Evolutionary conservation across 2,888 invertebrate genomes (phyloP).

Genomic region (Linyphia triangularis): DNA sequence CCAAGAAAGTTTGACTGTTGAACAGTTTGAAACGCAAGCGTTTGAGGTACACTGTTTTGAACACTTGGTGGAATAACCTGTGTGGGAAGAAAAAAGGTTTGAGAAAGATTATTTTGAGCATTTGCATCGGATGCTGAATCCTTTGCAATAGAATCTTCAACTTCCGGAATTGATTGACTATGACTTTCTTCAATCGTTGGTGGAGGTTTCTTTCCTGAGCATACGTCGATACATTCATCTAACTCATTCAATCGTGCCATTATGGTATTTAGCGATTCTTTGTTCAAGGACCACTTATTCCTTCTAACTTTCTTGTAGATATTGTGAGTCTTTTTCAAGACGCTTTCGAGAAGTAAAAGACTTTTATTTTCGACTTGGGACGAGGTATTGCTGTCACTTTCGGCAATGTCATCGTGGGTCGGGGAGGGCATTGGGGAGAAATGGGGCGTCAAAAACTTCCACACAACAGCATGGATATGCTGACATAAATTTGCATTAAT

Average conservation of each 20-base stretch:
- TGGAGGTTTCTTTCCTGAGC: neutral
- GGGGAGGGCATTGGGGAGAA: constrained; percentile 25
- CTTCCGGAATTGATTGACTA: no score
- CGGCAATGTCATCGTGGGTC: neutral
- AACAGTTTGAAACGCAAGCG: neutral
- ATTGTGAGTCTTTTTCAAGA: constrained; percentile 41
- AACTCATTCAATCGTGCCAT: constrained; percentile 24
- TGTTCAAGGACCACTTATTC: constrained; percentile 35
- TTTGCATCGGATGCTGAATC: no score
- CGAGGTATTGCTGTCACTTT: neutral
- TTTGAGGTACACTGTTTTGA: neutral
- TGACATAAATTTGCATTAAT: constrained; percentile 43
- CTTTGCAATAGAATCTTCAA: no score
- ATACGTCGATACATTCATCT: neutral
- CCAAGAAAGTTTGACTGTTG: neutral
- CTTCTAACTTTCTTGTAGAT: constrained; percentile 30
- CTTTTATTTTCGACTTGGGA: neutral
- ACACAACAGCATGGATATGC: constrained; percentile 60
- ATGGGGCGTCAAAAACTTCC: constrained; percentile 51
- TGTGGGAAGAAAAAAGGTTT: neutral
- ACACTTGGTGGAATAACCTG: no score
- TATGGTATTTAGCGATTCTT: neutral
- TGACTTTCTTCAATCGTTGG: no score
- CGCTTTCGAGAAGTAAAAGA: constrained; percentile 19
- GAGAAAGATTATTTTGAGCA: neutral